phyloP scores from a whole-genome alignment of 2,888 invertebrate species.

The Pollenia amentaria region DNA sequence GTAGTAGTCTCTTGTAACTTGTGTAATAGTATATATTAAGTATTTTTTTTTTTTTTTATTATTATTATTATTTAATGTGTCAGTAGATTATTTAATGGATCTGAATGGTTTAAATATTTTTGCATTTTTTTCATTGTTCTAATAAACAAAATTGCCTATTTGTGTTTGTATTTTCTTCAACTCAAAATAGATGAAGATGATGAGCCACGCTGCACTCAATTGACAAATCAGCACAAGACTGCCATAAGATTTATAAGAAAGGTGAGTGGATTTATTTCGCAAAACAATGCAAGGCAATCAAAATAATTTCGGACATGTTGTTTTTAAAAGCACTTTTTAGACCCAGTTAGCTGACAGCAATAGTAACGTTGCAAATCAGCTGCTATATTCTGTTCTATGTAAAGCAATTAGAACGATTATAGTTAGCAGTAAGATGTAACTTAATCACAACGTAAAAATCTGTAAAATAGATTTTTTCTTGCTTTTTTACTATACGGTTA shows the following conservation, averaged over 20 bases:
- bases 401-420: no score
- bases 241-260: slow-evolving; percentile 96
- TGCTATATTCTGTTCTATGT: no score
- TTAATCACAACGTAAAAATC: no score
- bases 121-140: slow-evolving; percentile 16
- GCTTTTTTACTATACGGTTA: no score
- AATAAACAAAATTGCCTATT: slow-evolving; percentile 42
- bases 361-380: no score
- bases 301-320: slow-evolving; percentile 33
- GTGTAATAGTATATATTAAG: slow-evolving; percentile 26
- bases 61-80: slow-evolving; percentile 42
- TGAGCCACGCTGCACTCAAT: slow-evolving; percentile 91
- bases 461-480: no score
- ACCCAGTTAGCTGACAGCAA: no score
- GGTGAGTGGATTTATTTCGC: slow-evolving; percentile 86
- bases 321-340: not conserved
- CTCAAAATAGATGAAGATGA: slow-evolving; percentile 89
- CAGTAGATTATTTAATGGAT: slow-evolving; percentile 51
- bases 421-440: no score
- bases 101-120: slow-evolving; percentile 38
- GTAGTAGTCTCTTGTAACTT: slow-evolving; percentile 28
- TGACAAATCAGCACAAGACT: slow-evolving; percentile 94
- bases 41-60: slow-evolving; percentile 12
- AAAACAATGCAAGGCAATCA: not conserved
- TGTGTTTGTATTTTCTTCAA: slow-evolving; percentile 45